Base-by-base conservation (phyloP, 2,888 invertebrate genomes). In the Caenorhabditis uteleia region DNA sequence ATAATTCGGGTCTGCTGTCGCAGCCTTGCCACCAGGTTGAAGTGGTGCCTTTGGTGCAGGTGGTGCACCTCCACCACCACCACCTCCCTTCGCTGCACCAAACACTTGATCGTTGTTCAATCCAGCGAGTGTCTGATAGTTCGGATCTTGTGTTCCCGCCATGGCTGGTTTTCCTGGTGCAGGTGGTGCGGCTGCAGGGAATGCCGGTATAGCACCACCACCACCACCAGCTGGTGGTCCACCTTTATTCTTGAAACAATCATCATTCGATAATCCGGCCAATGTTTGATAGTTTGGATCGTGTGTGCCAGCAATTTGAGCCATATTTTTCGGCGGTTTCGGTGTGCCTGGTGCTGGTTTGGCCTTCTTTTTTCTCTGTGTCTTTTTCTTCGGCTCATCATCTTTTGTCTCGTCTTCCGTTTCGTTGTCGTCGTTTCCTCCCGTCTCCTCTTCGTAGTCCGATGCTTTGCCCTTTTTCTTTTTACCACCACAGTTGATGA, bases 1-100 rank as follows among this genome's bases (percentile, higher is more conserved):
- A 51, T 33, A 42, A 8, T 23, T 10, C 2, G 65, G 65, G 31
- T 65, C 65, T 26, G 39, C 40, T 23, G 65, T 65, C 1, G 49
- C 58, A 7, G 59, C 59, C 38, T 59, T 59, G 12, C 31, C 46
- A 23, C 46, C 42, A 1, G 39, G 51, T 18, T 46, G 31, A 44
- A 39, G 31, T 10, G 59, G 59, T 26, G 53, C 51, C 25, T 36
- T 25, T n/a, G 58, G 46, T 4, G 58, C 46, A 21, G 18, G n/a
- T 6, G 40, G 27, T 29, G 16, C n/a, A n/a, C n/a, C n/a, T n/a
- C n/a, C 40, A 20, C 40, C 40, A 27, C 43, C 29, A 5, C 50
- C 50, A 20, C 39, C 45, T 5, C 43, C 43, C 12, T 43, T 43
- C 27, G 16, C 43, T 20, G n/a, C n/a, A n/a, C 29, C 16, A n/a